Percentiles rank a stretch among this genome's conserved stretches.
These are phyloP conservation scores for Hydrolagus colliei DNA, from an alignment of 2,797 vertebrate genomes.

Conservation along the genomic window DNA sequence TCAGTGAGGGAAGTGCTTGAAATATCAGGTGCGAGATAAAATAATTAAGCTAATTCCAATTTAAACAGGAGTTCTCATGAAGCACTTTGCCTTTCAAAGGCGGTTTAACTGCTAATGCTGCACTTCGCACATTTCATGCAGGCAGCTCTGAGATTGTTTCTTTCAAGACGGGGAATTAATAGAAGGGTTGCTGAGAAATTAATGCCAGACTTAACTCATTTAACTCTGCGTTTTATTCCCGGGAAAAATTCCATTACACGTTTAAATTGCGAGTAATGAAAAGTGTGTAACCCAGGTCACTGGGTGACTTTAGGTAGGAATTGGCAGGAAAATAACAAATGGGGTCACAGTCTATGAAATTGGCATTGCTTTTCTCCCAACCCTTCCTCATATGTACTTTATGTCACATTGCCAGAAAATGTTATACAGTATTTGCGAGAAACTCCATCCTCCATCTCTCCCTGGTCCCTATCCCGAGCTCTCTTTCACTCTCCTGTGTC, in stretches of 20 bases:
- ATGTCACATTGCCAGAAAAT: too few relatives aligned
- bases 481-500: too few relatives aligned
- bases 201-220: constrained; percentile 55
- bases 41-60: constrained; percentile 74
- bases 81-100: constrained; percentile 61
- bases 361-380: too few relatives aligned
- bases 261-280: constrained; percentile 24
- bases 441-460: too few relatives aligned
- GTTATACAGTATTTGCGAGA: too few relatives aligned
- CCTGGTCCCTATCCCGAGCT: too few relatives aligned
- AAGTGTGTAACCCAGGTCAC: background rate
- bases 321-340: too few relatives aligned
- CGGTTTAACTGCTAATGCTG: constrained; percentile 69
- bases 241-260: constrained; percentile 50
- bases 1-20: constrained; percentile 64
- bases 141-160: constrained; percentile 64
- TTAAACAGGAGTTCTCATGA: constrained; percentile 69
- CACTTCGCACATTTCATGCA: constrained; percentile 80
- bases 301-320: too few relatives aligned
- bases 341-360: too few relatives aligned
- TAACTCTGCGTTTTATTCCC: constrained; percentile 69
- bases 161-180: constrained; percentile 71
- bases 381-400: too few relatives aligned
- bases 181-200: constrained; percentile 47
- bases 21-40: constrained; percentile 80